phyloP scores from a whole-genome alignment of 2,113 vertebrate genomes.

The Vicugna pacos region DNA sequence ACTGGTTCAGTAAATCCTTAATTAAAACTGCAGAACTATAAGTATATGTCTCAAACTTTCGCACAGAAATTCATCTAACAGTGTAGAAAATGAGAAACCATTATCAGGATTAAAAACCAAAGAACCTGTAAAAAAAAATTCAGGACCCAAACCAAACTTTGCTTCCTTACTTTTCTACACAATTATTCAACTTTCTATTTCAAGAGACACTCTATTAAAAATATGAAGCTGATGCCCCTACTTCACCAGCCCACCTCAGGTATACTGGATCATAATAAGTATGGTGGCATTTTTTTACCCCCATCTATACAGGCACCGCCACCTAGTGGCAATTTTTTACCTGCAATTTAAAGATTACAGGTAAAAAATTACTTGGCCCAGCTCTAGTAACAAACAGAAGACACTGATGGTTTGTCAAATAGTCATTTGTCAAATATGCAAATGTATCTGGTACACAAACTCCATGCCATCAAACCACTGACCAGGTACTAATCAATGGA shows the following conservation, averaged over 20 bases:
- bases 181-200: constrained; percentile 10
- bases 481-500: not conserved
- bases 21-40: not conserved
- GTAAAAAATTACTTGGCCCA: not conserved
- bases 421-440: not conserved
- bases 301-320: constrained; percentile 27
- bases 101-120: not conserved
- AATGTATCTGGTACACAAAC: not conserved
- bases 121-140: not conserved
- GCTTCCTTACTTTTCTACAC: not conserved
- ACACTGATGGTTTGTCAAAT: not conserved
- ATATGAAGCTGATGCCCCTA: not conserved
- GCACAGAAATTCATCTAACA: not conserved
- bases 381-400: not conserved
- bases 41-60: not conserved
- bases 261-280: not conserved
- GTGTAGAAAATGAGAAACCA: not conserved
- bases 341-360: not conserved
- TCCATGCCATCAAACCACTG: not conserved
- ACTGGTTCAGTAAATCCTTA: not conserved
- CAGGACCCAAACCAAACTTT: not conserved
- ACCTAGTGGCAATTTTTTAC: constrained; percentile 61
- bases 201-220: not conserved
- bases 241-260: not conserved
- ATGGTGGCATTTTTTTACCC: not conserved